These are phyloP conservation scores for Spea hammondii DNA, from an alignment of 2,797 vertebrate species.

Conservation along the genomic window DNA sequence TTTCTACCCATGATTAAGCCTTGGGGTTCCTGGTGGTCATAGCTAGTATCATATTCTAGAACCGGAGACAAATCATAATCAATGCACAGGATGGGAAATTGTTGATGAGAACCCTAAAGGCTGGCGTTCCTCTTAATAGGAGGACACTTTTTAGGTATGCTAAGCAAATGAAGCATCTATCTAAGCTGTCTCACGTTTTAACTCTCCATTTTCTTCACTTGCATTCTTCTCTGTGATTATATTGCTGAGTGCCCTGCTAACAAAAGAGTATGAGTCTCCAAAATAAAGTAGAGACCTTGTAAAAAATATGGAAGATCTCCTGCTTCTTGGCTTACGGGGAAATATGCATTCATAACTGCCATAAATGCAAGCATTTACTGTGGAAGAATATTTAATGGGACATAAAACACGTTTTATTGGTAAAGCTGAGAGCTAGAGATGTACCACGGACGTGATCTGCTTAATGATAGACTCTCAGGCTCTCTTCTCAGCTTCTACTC, in stretches of 20 bases:
- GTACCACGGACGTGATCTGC: constrained; percentile 72
- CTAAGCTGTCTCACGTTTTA: not conserved
- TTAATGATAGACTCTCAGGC: constrained; percentile 78
- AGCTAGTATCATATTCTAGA: too few relatives aligned
- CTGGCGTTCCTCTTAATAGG: too few relatives aligned
- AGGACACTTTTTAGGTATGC: too few relatives aligned
- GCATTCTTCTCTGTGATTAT: not conserved
- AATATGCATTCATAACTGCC: constrained; percentile 22
- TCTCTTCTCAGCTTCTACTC: constrained; percentile 75
- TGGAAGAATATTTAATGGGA: constrained; percentile 20
- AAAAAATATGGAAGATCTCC: not conserved
- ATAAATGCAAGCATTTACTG: constrained; percentile 4
- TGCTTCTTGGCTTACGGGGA: not conserved
- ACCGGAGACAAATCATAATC: too few relatives aligned
- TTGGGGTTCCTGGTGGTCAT: too few relatives aligned
- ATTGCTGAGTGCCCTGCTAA: not conserved
- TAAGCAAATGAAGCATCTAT: not conserved
- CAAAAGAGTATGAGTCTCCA: not conserved
- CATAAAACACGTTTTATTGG: constrained; percentile 60
- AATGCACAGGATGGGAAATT: too few relatives aligned
- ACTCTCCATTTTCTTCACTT: not conserved
- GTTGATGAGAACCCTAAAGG: too few relatives aligned
- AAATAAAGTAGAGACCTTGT: not conserved
- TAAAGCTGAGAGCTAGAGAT: constrained; percentile 71
- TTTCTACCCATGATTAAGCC: too few relatives aligned